Evolutionary conservation across 2,797 vertebrate genomes (phyloP).

Genomic region (Lycodopsis pacificus): DNA sequence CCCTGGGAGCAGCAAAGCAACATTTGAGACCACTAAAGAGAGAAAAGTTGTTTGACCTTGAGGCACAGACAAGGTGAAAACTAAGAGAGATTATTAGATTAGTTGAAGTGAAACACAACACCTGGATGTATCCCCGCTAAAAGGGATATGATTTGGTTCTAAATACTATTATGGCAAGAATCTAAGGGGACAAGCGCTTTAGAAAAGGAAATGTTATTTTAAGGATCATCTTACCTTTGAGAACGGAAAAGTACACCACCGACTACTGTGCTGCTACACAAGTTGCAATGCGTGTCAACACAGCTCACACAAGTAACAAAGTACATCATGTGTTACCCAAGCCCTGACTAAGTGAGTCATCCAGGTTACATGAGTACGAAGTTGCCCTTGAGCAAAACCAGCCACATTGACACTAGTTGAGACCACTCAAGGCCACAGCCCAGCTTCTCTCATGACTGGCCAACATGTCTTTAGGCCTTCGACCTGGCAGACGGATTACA

Average conservation of each 20-base stretch:
- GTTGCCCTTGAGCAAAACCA: constrained; percentile 59
- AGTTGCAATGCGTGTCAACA: constrained; percentile 35
- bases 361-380: constrained; percentile 66
- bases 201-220: constrained; percentile 10
- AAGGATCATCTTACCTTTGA: constrained; percentile 10
- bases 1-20: constrained; percentile 88
- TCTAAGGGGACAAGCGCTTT: not conserved
- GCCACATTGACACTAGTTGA: constrained; percentile 61
- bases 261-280: not conserved
- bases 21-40: constrained; percentile 96
- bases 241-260: not conserved
- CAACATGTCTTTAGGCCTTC: constrained; percentile 75
- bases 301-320: constrained; percentile 44
- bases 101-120: constrained; percentile 82
- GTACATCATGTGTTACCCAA: constrained; percentile 54
- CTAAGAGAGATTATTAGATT: constrained; percentile 88
- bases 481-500: constrained; percentile 79
- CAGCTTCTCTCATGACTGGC: constrained; percentile 72
- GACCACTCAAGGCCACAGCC: constrained; percentile 82
- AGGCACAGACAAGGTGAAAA: constrained; percentile 88
- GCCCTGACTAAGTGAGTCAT: constrained; percentile 67
- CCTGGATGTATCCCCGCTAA: constrained; percentile 65
- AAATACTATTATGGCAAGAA: constrained; percentile 41
- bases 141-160: constrained; percentile 46
- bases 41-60: constrained; percentile 89